Evolutionary conservation across 1,140 invertebrate species (phyloP), one percentile per base, ranked within the genome.

Genomic region (Catajapyx aquilonaris): DNA sequence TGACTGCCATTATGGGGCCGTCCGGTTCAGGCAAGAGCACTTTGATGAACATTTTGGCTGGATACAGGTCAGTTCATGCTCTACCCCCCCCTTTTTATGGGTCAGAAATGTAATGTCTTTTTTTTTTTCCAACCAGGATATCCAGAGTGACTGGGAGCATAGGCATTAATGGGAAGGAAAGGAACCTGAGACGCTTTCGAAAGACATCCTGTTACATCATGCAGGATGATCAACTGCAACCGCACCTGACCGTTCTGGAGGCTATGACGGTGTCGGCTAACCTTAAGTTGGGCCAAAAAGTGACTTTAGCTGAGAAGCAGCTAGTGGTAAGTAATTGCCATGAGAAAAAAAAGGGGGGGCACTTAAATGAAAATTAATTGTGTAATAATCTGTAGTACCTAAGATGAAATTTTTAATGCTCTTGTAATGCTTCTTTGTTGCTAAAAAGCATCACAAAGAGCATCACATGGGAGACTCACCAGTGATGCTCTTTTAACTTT

Each of bases 141-240:
- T 71, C 73, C 19, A 69, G 80, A 49, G 55, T 81, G 11, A 74
- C 65, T 40, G 80, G 79, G 7, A 71, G 72, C n/a, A 72, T 83
- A 30, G 52, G 76, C 28, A 77, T 83, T 44, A 90, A 91, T 50
- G 81, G 81, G 13, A 77, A 79, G 48, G 77, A 83, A 41, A 63
- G 87, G 13, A 84, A 87, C 59, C 58, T 87, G 23, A 60, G 85
- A 15, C 65, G 73, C 39, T 93, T 91, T 57, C 68, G 85, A 7
- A 91, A 91, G 56, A 74, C 88, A 56, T 87, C 85, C 0, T 88
- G 83, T 50, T 94, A 94, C 56, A 93, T 93, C 43, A 93, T 93
- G 85, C 90, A 95, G 55, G 84, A 93, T 49, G 88, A 94, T 56
- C 78, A 84, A 44, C 62, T 94, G 0, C 64, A 85, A 13, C 81